Evolutionary conservation across 23 tunicate species (phyloP).

Genomic region (Diplosoma virens): DNA sequence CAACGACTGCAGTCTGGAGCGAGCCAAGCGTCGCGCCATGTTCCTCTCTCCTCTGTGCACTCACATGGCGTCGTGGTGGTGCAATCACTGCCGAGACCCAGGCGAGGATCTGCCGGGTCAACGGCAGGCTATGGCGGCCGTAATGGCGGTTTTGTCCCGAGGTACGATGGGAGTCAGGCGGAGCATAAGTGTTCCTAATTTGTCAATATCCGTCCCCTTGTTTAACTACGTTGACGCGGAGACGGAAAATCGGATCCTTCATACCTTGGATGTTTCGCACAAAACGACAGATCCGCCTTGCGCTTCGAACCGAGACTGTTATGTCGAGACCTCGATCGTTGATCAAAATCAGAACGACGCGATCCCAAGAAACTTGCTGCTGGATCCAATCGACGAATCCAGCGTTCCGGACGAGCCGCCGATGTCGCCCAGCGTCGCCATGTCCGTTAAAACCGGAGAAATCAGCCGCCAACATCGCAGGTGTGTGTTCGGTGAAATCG

Average conservation of each 20-base stretch:
- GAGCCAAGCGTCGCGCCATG: constrained; percentile 74
- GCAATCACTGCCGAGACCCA: constrained; percentile 13
- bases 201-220: constrained; percentile 32
- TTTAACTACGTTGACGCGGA: constrained; percentile 22
- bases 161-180: constrained; percentile 25
- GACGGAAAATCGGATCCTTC: constrained; percentile 1
- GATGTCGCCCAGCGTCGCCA: constrained; percentile 5
- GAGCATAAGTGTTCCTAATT: constrained; percentile 73
- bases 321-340: background rate
- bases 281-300: background rate
- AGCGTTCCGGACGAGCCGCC: background rate
- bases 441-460: constrained; percentile 17
- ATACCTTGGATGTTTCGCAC: background rate
- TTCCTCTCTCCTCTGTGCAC: constrained; percentile 76
- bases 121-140: constrained; percentile 51
- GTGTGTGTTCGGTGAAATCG: too few species aligned
- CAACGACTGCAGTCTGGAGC: constrained; percentile 16
- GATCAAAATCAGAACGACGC: background rate
- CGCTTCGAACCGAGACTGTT: background rate
- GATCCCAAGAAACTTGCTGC: background rate
- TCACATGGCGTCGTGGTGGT: constrained; percentile 65
- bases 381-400: background rate
- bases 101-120: constrained; percentile 11
- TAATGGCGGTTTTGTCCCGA: constrained; percentile 56
- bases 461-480: constrained; percentile 16